Conservation (phyloP, 1,140 invertebrate genomes). For the Antheraea pernyi region DNA sequence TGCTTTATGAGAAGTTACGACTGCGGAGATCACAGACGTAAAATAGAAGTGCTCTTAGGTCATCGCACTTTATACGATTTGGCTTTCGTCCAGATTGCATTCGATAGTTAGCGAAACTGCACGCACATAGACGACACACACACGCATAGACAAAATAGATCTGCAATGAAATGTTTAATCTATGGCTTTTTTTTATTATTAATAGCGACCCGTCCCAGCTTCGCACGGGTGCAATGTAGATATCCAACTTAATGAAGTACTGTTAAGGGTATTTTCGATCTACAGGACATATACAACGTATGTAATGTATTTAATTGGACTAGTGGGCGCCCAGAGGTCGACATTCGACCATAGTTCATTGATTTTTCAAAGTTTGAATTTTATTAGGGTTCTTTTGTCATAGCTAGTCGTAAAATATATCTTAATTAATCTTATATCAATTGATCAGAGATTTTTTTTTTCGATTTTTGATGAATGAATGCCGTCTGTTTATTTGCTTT, state of each 20-base stretch:
- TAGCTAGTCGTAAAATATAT: too few relatives aligned
- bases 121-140: neutral
- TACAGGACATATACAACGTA: too few relatives aligned
- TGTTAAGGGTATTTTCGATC: too few relatives aligned
- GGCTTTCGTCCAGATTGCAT: slow-evolving; percentile 9
- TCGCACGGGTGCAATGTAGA: too few relatives aligned
- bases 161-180: neutral
- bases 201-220: too few relatives aligned
- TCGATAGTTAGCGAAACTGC: slow-evolving; percentile 5
- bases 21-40: slow-evolving; percentile 3
- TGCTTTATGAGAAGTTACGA: neutral
- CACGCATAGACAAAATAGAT: neutral
- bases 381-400: too few relatives aligned
- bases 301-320: too few relatives aligned
- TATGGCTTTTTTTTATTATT: neutral
- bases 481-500: neutral
- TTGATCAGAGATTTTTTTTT: neutral
- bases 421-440: neutral
- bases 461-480: neutral
- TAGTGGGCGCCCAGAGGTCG: too few relatives aligned
- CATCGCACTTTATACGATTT: slow-evolving; percentile 7
- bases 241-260: too few relatives aligned
- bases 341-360: too few relatives aligned
- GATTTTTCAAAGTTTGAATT: too few relatives aligned
- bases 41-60: neutral